These are phyloP conservation scores for Cheilosia soror DNA, from an alignment of 2,888 invertebrate genomes.

Conservation along the genomic window DNA sequence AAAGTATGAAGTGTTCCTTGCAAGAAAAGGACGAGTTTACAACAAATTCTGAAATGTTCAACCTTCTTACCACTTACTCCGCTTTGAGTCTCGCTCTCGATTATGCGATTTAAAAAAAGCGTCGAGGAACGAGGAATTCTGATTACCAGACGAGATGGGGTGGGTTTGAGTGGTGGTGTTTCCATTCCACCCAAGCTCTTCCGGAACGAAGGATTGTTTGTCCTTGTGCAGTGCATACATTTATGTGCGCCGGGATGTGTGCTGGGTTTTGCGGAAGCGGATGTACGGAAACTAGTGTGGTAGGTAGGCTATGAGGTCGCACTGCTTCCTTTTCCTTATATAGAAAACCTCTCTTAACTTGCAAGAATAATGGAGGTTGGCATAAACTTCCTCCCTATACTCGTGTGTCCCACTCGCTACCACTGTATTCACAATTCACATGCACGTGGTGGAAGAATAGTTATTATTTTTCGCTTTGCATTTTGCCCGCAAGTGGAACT, in stretches of 20 bases:
- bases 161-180: slow-evolving; percentile 31
- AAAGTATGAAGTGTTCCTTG: slow-evolving; percentile 41
- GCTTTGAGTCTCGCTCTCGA: slow-evolving; percentile 68
- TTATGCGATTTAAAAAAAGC: slow-evolving; percentile 51
- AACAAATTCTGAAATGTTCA: slow-evolving; percentile 70
- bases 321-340: slow-evolving; percentile 69
- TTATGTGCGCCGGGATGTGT: slow-evolving; percentile 58
- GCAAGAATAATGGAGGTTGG: slow-evolving; percentile 3
- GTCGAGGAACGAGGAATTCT: slow-evolving; percentile 48
- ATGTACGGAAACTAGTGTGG: slow-evolving; percentile 74
- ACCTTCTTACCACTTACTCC: slow-evolving; percentile 59
- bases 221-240: slow-evolving; percentile 71
- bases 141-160: slow-evolving; percentile 62
- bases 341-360: slow-evolving; percentile 13
- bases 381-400: slow-evolving; percentile 17
- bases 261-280: slow-evolving; percentile 68
- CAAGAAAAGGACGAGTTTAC: slow-evolving; percentile 45
- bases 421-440: not conserved
- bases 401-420: not conserved
- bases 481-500: slow-evolving; percentile 23
- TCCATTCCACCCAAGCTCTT: slow-evolving; percentile 40
- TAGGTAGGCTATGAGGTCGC: slow-evolving; percentile 75
- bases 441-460: slow-evolving; percentile 1
- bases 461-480: slow-evolving; percentile 2
- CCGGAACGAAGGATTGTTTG: slow-evolving; percentile 69